Base-by-base conservation (phyloP, 2,888 invertebrate species). In the Julus scandinavius region DNA sequence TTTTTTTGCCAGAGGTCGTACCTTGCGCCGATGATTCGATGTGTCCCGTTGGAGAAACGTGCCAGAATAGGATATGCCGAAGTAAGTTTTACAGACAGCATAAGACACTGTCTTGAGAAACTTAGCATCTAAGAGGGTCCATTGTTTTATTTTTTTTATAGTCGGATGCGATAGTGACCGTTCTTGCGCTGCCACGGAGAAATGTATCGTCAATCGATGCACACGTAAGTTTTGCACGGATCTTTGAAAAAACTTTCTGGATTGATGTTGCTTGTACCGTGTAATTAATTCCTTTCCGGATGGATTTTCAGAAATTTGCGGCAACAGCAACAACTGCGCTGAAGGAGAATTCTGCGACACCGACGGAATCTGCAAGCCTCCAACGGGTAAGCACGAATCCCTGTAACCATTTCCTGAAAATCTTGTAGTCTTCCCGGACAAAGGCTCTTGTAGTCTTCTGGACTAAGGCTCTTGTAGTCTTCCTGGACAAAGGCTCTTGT, bases 181-280 rank as follows among this genome's bases (percentile, higher is more conserved):
- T 91, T 95, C 96, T 90, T 98, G 98, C 92, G 97, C 97, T 2
- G 94, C 96, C 89, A 98, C 98, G 91, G 98, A 98, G 93, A 96
- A 97, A 92, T 98, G 98, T 92, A 93, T 96, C 13, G 94, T 94
- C 91, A 96, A 95, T 90, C 95, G 95, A 91, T 98, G 97, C 92
- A 94, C 96, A 91, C 93, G 95, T 96, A 93, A 94, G 95, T 94
- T 45, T 72, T 7, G 90, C n/a, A 0, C 20, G 13, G 15, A 29
- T 9, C 49, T 17, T 45, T 40, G 7, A 6, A 11, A 41, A 20
- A 41, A 6, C 41, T n/a, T 40, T 45, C 15, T 9, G 11, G 2
- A 41, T 86, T 86, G 29, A 29, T 29, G 29, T 29, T 13, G 7
- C 20, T 17, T 86, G 15, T 20, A 1, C 5, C 15, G 45, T n/a